Base-by-base conservation (phyloP, 2,888 invertebrate genomes). In the Drosophila borealis region DNA sequence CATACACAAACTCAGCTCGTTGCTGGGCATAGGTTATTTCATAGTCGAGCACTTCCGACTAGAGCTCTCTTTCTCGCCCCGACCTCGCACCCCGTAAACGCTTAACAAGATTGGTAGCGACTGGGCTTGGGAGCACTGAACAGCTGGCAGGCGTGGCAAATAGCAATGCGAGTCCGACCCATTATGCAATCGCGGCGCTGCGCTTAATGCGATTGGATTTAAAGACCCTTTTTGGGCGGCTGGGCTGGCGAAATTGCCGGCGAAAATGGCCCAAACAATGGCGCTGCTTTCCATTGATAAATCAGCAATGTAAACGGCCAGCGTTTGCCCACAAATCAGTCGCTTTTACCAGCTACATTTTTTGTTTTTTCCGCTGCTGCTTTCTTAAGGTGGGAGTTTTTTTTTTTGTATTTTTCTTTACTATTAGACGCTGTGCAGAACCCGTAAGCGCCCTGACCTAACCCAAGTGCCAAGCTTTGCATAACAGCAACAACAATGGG, bases 21-120 rank as follows among this genome's bases (percentile, higher is more conserved):
- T 29, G 29, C 29, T 29, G 29, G 29, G 8, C 29, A 29, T 4
- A 29, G 39, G 41, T 29, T 33, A 41, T 41, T 17, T 41, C 21
- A 2, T 1, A 17, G 53, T 53, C 41, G 29, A 11, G 11, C 42
- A 44, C 4, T 11, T 2, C 13, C 19, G 39, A 10, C 25, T 14
- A 11, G 13, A 13, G 17, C 53, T 17, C 53, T 33, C 13, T 54
- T 42, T 34, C 19, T 34, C 36, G 56, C 42, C 45, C 45, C 49
- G 63, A 11, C 34, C 54, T 46, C 42, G 55, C 48, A 41, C 78
- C 70, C 55, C 37, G 80, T 73, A 81, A 29, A 81, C 72, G 81
- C 72, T 78, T 78, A 80, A 85, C 75, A 65, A 85, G 80, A 85
- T 81, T 85, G 42, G 13, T 17, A 29, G 51, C 25, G 17, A 4